Evolutionary conservation across 2,888 invertebrate species (phyloP).

Genomic region (Metalampra italica): DNA sequence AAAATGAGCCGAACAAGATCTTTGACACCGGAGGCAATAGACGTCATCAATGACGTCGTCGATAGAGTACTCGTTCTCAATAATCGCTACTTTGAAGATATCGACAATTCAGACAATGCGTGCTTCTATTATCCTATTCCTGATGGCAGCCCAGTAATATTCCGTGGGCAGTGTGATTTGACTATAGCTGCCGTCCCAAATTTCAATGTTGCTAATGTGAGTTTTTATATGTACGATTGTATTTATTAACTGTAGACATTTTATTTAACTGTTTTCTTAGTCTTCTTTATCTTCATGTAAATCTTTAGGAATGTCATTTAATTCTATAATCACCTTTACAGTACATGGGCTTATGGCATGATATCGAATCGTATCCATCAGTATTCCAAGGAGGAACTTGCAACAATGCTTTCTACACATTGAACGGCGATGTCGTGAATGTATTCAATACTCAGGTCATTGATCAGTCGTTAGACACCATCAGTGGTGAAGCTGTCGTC

Average conservation of each 20-base stretch:
- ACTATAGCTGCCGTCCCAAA: slow-evolving; percentile 31
- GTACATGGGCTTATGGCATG: slow-evolving; percentile 14
- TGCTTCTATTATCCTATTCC: slow-evolving; percentile 47
- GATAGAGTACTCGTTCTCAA: slow-evolving; percentile 29
- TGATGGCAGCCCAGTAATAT: slow-evolving; percentile 28
- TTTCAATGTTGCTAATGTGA: slow-evolving; percentile 40
- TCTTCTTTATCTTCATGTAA: background rate
- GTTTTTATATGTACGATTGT: slow-evolving; percentile 11
- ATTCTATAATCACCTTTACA: background rate
- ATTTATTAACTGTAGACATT: too few species aligned
- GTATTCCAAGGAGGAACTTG: slow-evolving; percentile 36
- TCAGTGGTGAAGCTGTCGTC: slow-evolving; percentile 69
- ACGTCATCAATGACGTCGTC: slow-evolving; percentile 29
- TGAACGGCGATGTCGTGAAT: slow-evolving; percentile 24
- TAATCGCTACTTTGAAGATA: slow-evolving; percentile 30
- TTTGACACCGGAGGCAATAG: slow-evolving; percentile 22
- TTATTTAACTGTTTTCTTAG: too few species aligned
- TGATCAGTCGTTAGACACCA: slow-evolving; percentile 46
- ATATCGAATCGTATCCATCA: slow-evolving; percentile 29
- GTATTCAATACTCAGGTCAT: slow-evolving; percentile 29
- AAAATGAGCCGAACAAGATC: slow-evolving; percentile 37
- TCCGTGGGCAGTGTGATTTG: slow-evolving; percentile 41
- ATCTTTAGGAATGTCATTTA: too few species aligned
- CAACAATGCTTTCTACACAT: slow-evolving; percentile 44
- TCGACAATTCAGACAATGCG: slow-evolving; percentile 26